Percentiles rank a stretch among this genome's conserved stretches.
phyloP scores from a whole-genome alignment of 2,113 vertebrate genomes.

The Sander vitreus region DNA sequence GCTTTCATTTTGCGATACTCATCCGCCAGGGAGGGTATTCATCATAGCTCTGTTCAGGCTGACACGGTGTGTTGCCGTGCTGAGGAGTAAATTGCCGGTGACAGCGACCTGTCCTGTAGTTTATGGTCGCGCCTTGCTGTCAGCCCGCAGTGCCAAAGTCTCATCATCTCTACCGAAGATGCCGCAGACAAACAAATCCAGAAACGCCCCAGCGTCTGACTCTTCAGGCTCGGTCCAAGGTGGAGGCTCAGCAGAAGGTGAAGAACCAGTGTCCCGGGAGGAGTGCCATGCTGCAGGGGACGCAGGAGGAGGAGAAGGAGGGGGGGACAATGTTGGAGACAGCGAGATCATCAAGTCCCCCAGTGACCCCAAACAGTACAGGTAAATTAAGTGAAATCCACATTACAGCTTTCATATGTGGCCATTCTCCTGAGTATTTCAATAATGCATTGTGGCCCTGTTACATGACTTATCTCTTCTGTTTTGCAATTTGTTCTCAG shows the following conservation, averaged over 20 bases:
- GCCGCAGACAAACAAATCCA: slow-evolving; percentile 78
- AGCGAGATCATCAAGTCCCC: slow-evolving; percentile 93
- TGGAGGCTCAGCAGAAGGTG: slow-evolving; percentile 27
- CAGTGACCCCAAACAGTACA: slow-evolving; percentile 96
- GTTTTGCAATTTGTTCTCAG: neutral
- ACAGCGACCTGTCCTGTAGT: slow-evolving; percentile 53
- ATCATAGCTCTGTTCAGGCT: slow-evolving; percentile 73
- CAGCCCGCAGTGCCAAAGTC: slow-evolving; percentile 56
- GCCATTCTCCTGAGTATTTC: slow-evolving; percentile 7
- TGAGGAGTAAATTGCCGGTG: slow-evolving; percentile 59
- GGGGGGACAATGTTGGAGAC: slow-evolving; percentile 83
- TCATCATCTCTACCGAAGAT: slow-evolving; percentile 69
- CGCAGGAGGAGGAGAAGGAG: slow-evolving; percentile 24
- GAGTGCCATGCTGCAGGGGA: slow-evolving; percentile 42
- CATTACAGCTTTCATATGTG: neutral
- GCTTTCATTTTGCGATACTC: slow-evolving; percentile 2
- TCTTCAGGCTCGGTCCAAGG: slow-evolving; percentile 44
- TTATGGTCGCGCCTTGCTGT: slow-evolving; percentile 61
- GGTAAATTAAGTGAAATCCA: slow-evolving; percentile 78
- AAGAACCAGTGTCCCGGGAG: slow-evolving; percentile 22
- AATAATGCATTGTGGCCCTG: neutral
- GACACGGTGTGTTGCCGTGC: slow-evolving; percentile 60
- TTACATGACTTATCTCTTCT: slow-evolving; percentile 20
- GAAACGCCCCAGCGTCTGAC: slow-evolving; percentile 43
- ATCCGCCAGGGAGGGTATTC: slow-evolving; percentile 30